Base-by-base conservation (phyloP, 2,797 vertebrate species). In the Toxotes lorentzi region DNA sequence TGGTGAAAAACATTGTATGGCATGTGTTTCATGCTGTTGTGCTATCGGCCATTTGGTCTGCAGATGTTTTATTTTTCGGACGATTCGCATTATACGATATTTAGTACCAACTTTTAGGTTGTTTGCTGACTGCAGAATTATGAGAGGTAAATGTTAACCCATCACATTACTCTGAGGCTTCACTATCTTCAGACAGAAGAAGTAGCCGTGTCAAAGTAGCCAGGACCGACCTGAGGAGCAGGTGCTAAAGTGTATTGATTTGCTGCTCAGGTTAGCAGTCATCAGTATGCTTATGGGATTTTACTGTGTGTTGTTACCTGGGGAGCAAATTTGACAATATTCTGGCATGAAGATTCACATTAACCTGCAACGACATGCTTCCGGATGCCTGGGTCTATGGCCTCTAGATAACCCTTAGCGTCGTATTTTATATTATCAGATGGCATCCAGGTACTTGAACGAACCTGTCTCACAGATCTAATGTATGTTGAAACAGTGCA, bases 61-160 rank as follows among this genome's bases (percentile, higher is more conserved):
- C 53, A 40, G 5, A 5, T 24, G n/a, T 58, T 61, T 45, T 30
- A 5, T 32, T 34, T 16, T 14, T 64, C 41, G 34, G 8, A 27
- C 23, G 30, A n/a, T 17, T 7, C 45, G 35, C 34, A n/a, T 34
- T 30, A 17, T 11, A 34, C 21, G 27, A 65, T 30, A 65, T 73
- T 48, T 54, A 73, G 53, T 73, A 63, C 59, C 43, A 73, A 53
- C 50, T 56, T 34, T 63, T 34, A 71, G 23, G 24, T 32, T 24
- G 47, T 69, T 47, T 61, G 24, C 60, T 21, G 40, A 76, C 27
- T 35, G 40, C 40, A 62, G 40, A 11, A 62, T 60, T 23, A 47
- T 17, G 7, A 47, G 14, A 70, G 17, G 54, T 34, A 9, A 47
- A 35, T 19, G 21, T 57, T 23, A 56, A 12, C 17, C 11, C 19